Percentiles rank a stretch among this genome's conserved stretches.
phyloP scores from a whole-genome alignment of 2,797 vertebrate species.

The Manis javanica region DNA sequence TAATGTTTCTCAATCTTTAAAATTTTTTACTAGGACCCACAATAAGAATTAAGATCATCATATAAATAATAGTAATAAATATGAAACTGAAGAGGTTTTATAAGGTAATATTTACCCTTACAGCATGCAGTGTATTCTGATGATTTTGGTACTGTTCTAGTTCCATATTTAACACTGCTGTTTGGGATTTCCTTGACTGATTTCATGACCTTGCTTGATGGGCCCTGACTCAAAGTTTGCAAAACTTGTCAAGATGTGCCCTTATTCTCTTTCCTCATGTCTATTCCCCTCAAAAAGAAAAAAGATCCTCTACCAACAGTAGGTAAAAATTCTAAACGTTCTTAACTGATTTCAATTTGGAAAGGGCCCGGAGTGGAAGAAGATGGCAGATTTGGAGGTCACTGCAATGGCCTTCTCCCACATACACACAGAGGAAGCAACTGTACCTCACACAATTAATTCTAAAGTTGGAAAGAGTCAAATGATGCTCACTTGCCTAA shows the following conservation, averaged over 20 bases:
- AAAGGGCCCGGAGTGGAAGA: neutral
- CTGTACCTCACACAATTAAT: too few relatives aligned
- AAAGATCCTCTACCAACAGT: neutral
- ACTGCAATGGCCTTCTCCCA: too few relatives aligned
- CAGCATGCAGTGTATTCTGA: neutral
- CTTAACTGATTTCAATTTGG: constrained; percentile 23
- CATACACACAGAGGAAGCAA: too few relatives aligned
- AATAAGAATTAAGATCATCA: neutral
- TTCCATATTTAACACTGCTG: constrained; percentile 6
- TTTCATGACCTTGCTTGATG: neutral
- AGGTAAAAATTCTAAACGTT: neutral
- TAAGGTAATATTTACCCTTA: neutral
- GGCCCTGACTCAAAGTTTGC: neutral
- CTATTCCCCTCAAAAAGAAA: neutral
- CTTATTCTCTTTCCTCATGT: neutral
- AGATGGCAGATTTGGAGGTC: too few relatives aligned
- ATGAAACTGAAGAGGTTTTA: constrained; percentile 31
- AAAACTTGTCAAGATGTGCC: neutral
- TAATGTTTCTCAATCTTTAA: neutral
- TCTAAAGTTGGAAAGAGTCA: neutral
- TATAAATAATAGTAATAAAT: neutral
- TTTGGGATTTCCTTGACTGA: neutral
- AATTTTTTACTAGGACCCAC: neutral
- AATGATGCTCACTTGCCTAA: neutral
- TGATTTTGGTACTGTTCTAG: neutral